phyloP scores from a whole-genome alignment of 2,888 invertebrate species.

The Monochamus alternatus region DNA sequence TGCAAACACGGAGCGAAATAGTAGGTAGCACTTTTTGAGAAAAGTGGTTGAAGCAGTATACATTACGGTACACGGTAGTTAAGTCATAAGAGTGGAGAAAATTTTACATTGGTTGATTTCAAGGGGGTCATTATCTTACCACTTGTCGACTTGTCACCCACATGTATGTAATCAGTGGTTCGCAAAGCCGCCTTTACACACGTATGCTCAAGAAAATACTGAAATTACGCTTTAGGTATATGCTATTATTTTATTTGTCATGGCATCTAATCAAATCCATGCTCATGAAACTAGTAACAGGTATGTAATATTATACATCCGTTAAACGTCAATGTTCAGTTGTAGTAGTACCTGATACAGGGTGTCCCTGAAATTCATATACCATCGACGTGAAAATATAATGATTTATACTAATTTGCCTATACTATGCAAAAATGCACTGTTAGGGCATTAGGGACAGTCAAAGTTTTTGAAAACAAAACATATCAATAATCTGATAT shows the following conservation, averaged over 20 bases:
- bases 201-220: slow-evolving; percentile 50
- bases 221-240: slow-evolving; percentile 41
- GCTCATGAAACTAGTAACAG: background rate
- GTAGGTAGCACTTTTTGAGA: slow-evolving; percentile 7
- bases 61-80: slow-evolving; percentile 30
- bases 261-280: slow-evolving; percentile 23
- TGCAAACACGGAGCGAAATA: slow-evolving; percentile 1
- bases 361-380: no score
- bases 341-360: background rate
- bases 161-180: slow-evolving; percentile 48
- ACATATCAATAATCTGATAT: no score
- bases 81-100: slow-evolving; percentile 41
- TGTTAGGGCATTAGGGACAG: no score
- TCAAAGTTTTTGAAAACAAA: no score
- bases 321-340: background rate
- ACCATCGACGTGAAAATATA: no score
- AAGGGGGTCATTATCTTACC: slow-evolving; percentile 55
- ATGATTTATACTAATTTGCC: no score
- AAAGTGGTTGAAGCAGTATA: slow-evolving; percentile 55
- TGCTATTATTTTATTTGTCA: slow-evolving; percentile 42
- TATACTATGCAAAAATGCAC: no score
- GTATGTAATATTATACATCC: background rate
- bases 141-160: slow-evolving; percentile 56
- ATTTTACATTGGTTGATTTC: slow-evolving; percentile 52
- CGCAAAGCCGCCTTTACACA: slow-evolving; percentile 49